A percentile compares a stretch with the other conserved stretches of the same genome.
Evolutionary conservation across 2,888 invertebrate species (phyloP).

Genomic region (Cryptophagus acutangulus): DNA sequence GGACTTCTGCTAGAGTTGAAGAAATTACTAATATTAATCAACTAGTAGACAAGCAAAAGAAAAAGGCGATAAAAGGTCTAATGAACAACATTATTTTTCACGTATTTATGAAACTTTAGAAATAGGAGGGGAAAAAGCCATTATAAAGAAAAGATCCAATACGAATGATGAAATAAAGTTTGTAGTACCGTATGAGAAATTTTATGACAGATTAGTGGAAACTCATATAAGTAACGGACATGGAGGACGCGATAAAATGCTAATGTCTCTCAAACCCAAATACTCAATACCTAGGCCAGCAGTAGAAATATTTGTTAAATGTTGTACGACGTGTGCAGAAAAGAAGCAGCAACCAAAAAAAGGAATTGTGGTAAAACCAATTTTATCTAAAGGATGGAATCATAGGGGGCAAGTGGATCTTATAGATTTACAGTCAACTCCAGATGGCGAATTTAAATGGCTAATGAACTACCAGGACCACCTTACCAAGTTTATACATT

Average conservation of each 20-base stretch:
- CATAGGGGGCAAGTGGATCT: background rate
- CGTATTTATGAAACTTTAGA: background rate
- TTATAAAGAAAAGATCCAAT: constrained; percentile 1
- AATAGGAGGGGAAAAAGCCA: background rate
- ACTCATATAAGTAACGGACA: background rate
- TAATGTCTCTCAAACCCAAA: background rate
- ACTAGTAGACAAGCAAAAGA: background rate
- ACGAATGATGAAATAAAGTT: background rate
- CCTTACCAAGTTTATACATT: constrained; percentile 35
- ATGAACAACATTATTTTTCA: constrained; percentile 1
- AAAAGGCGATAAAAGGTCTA: background rate
- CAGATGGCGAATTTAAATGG: constrained; percentile 38
- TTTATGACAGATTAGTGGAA: background rate
- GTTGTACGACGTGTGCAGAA: too few relatives aligned
- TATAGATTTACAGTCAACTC: background rate
- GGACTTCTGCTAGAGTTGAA: constrained; percentile 1
- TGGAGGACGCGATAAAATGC: background rate
- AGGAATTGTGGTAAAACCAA: background rate
- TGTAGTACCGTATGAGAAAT: background rate
- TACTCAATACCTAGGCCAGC: background rate
- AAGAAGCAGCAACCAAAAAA: too few relatives aligned
- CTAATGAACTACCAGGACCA: constrained; percentile 39
- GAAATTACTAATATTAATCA: background rate
- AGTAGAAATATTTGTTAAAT: background rate
- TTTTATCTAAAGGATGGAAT: background rate